Evolutionary conservation across 1,140 invertebrate genomes (phyloP).

Genomic region (Thereuonema tuberculata): DNA sequence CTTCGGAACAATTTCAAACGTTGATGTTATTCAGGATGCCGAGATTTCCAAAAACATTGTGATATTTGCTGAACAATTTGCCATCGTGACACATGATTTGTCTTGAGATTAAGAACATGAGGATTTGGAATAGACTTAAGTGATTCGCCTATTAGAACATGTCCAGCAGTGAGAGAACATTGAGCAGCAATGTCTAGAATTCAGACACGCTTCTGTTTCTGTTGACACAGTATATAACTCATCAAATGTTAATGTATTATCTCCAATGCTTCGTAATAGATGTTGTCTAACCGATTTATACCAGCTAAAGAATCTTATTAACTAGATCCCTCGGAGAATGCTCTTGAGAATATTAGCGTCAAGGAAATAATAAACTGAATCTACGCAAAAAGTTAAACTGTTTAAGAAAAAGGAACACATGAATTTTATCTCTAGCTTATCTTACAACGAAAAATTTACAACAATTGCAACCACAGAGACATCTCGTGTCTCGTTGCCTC

Average conservation of each 20-base stretch:
- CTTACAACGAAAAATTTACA: no score
- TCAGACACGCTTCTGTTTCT: slow-evolving; percentile 27
- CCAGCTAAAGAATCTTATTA: no score
- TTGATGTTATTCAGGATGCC: slow-evolving; percentile 23
- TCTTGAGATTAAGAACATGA: slow-evolving; percentile 8
- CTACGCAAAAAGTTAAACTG: no score
- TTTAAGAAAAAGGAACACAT: no score
- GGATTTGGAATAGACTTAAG: slow-evolving; percentile 13
- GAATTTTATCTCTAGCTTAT: no score
- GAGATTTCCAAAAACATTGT: slow-evolving; percentile 29
- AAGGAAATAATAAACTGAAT: no score
- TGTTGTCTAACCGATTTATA: slow-evolving; percentile 11
- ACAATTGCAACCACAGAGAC: no score
- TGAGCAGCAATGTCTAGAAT: slow-evolving; percentile 15
- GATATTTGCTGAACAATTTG: slow-evolving; percentile 18
- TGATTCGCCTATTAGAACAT: slow-evolving; percentile 12
- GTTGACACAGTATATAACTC: slow-evolving; percentile 24
- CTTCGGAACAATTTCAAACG: neutral
- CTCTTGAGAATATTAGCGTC: no score
- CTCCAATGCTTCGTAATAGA: slow-evolving; percentile 12
- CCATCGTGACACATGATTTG: slow-evolving; percentile 18
- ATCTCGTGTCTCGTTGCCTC: no score
- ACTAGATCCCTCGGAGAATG: no score
- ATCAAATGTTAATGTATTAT: slow-evolving; percentile 17
- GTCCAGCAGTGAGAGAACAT: slow-evolving; percentile 4